Conservation (phyloP, 2,797 vertebrate genomes). For the Typhlichthys eigenmanni region DNA sequence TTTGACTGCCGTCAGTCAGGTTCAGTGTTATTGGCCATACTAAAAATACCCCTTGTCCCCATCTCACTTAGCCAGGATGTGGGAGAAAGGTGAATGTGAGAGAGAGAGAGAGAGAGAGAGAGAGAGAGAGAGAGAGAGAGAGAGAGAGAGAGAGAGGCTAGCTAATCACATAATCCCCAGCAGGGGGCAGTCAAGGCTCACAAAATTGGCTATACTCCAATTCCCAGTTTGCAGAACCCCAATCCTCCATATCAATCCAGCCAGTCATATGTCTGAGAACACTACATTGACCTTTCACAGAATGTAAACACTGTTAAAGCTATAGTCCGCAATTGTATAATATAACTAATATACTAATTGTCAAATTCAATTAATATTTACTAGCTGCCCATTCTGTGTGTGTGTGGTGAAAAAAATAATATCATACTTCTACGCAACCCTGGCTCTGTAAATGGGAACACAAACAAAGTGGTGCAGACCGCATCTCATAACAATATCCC, state of each 20-base stretch:
- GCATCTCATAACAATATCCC: no score
- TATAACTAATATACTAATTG: no score
- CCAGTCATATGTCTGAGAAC: not conserved
- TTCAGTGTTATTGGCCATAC: constrained; percentile 43
- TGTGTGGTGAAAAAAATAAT: no score
- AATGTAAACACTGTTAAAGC: no score
- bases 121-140: constrained; percentile 1
- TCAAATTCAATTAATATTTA: no score
- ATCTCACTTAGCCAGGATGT: not conserved
- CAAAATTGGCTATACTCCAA: not conserved
- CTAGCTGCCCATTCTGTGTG: no score
- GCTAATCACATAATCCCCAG: constrained; percentile 24
- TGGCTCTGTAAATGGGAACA: no score
- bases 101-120: not conserved
- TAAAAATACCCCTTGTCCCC: constrained; percentile 53
- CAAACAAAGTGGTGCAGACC: no score
- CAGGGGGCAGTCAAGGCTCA: constrained; percentile 37
- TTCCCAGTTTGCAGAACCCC: not conserved
- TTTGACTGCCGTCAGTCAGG: constrained; percentile 45
- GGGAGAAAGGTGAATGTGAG: constrained; percentile 32
- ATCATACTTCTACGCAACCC: no score
- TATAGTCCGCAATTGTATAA: no score
- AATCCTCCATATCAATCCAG: not conserved
- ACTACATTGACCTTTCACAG: no score
- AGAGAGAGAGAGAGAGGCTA: no score